These are phyloP conservation scores for Rattus rattus DNA, from an alignment of 2,113 vertebrate genomes.

Conservation along the genomic window DNA sequence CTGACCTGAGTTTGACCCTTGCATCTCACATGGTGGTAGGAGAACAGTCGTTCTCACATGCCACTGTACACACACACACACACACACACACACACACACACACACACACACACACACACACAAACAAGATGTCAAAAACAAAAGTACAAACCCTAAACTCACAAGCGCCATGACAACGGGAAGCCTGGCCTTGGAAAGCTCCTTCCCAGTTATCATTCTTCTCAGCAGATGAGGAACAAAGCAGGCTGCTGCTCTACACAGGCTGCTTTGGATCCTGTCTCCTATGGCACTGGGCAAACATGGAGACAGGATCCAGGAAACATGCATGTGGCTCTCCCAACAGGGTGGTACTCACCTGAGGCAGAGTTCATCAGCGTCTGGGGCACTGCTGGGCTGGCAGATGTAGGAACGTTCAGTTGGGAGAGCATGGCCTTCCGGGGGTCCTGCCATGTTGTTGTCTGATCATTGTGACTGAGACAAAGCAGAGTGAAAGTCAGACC, in stretches of 20 bases:
- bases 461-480: slow-evolving; percentile 94
- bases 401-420: slow-evolving; percentile 93
- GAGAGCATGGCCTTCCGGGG: slow-evolving; percentile 96
- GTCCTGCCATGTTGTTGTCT: slow-evolving; percentile 98
- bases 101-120: neutral
- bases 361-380: slow-evolving; percentile 95
- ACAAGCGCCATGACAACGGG: neutral
- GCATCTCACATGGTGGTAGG: neutral
- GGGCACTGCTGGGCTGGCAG: slow-evolving; percentile 93
- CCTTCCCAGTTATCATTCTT: neutral
- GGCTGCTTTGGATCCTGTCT: neutral
- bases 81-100: neutral
- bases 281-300: neutral
- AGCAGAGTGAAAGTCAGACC: slow-evolving; percentile 69
- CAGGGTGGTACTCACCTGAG: slow-evolving; percentile 87
- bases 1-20: neutral
- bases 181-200: neutral
- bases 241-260: neutral
- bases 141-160: neutral
- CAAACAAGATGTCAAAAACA: neutral
- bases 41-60: neutral
- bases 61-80: rapidly evolving
- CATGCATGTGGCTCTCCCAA: neutral
- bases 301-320: neutral
- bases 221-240: neutral